These are phyloP conservation scores for Microcebus griseorufus DNA, from an alignment of 2,113 vertebrate genomes.

Conservation along the genomic window DNA sequence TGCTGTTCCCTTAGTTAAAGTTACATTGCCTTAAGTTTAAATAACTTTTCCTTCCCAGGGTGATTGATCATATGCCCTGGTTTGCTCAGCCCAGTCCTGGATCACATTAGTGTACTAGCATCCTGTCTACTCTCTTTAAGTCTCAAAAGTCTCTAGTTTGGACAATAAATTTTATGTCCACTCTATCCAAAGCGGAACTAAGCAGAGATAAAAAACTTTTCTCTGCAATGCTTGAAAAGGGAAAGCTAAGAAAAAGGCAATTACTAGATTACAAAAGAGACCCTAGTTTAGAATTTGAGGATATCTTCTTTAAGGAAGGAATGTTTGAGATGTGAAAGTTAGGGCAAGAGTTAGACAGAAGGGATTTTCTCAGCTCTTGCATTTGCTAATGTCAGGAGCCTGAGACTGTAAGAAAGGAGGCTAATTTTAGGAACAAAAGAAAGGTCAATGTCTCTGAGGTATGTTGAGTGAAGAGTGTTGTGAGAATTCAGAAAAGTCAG, in stretches of 20 bases:
- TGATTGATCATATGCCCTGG: rapidly evolving
- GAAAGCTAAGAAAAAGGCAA: background rate
- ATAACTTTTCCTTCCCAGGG: background rate
- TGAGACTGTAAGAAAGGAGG: background rate
- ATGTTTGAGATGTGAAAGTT: background rate
- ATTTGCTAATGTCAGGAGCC: background rate
- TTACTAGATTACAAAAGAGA: background rate
- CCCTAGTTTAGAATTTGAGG: background rate
- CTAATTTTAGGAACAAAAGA: background rate
- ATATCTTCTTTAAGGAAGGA: background rate
- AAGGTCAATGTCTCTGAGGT: background rate
- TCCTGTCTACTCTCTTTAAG: background rate
- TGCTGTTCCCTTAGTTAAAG: background rate
- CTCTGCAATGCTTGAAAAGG: no score
- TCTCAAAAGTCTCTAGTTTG: background rate
- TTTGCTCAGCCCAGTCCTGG: background rate
- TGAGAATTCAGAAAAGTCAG: background rate
- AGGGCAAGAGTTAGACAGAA: background rate
- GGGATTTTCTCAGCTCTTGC: background rate
- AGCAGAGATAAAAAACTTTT: background rate
- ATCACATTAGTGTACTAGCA: no score
- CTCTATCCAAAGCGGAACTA: background rate
- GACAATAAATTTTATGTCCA: background rate
- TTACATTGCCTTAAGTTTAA: background rate
- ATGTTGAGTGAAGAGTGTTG: background rate